Evolutionary conservation across 1,140 invertebrate species (phyloP).

Genomic region (Drosophila rhopaloa): DNA sequence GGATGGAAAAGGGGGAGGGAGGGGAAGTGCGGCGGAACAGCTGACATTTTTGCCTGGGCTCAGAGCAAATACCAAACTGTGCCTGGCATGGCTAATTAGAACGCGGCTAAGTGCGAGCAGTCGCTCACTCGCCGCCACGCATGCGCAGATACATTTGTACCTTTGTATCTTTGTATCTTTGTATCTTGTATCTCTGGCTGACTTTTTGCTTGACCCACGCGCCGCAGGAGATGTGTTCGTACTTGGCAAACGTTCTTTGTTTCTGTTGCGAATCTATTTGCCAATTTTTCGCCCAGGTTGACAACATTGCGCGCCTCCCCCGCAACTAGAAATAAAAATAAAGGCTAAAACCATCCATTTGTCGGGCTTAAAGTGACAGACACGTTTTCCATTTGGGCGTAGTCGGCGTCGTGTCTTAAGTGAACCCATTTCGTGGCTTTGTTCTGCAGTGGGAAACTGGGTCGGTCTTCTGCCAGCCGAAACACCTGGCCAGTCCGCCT

Average conservation of each 20-base stretch:
- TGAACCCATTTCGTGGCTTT: slow-evolving; percentile 61
- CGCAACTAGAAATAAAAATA: slow-evolving; percentile 9
- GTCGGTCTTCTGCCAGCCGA: slow-evolving; percentile 20
- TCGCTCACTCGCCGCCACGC: slow-evolving; percentile 21
- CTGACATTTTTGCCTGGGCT: slow-evolving; percentile 78
- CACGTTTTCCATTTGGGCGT: slow-evolving; percentile 59
- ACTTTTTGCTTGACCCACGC: slow-evolving; percentile 57
- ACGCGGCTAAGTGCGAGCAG: slow-evolving; percentile 45
- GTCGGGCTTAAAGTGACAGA: slow-evolving; percentile 68
- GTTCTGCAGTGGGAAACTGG: slow-evolving; percentile 44
- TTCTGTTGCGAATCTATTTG: slow-evolving; percentile 71
- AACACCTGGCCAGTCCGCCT: slow-evolving; percentile 53
- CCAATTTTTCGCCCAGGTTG: slow-evolving; percentile 54
- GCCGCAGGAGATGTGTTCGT: background rate
- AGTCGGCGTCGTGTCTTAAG: slow-evolving; percentile 37
- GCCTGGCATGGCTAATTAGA: slow-evolving; percentile 79
- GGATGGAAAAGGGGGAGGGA: background rate
- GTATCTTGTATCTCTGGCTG: background rate
- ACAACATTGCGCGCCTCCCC: slow-evolving; percentile 46
- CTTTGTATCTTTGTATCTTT: slow-evolving; percentile 34
- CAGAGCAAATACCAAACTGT: slow-evolving; percentile 79
- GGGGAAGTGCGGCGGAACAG: slow-evolving; percentile 24
- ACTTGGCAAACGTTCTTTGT: slow-evolving; percentile 26
- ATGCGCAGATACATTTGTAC: slow-evolving; percentile 40
- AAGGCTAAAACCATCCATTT: slow-evolving; percentile 35